Conservation (phyloP, 2,888 invertebrate genomes). For the Trissoscelio sp. region DNA sequence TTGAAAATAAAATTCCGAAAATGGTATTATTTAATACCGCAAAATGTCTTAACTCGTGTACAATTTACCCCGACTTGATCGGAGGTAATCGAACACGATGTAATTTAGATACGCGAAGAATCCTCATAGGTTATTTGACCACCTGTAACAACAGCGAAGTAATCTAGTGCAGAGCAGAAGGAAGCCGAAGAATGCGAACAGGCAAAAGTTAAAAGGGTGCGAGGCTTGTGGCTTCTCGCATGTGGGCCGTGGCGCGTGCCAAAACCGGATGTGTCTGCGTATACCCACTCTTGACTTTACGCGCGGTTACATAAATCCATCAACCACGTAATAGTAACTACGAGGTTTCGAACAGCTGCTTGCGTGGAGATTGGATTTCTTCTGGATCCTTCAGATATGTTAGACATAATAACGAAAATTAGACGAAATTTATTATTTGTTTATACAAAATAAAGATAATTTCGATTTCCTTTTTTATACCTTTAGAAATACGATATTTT, state of each 20-base stretch:
- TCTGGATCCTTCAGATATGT: conserved; percentile 11
- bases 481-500: no score
- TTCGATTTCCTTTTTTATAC: no score
- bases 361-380: conserved; percentile 46
- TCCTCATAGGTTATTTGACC: conserved; percentile 66
- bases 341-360: conserved; percentile 69
- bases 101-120: conserved; percentile 58
- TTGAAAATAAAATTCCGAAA: no score
- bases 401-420: neutral
- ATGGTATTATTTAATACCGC: no score
- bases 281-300: conserved; percentile 34
- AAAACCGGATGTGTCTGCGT: conserved; percentile 59
- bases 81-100: conserved; percentile 38
- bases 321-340: conserved; percentile 57
- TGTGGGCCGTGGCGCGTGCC: conserved; percentile 65
- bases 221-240: conserved; percentile 64
- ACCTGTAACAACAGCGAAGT: conserved; percentile 67
- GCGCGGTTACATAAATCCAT: conserved; percentile 41
- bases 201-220: conserved; percentile 64
- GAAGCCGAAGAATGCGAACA: conserved; percentile 60
- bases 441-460: neutral
- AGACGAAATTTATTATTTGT: neutral
- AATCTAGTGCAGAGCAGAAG: conserved; percentile 42
- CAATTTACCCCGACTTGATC: conserved; percentile 1
- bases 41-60: neutral